A percentile compares a stretch with the other conserved stretches of the same genome.
phyloP scores from a whole-genome alignment of 2,888 invertebrate genomes.

The Hofmannophila pseudospretella region DNA sequence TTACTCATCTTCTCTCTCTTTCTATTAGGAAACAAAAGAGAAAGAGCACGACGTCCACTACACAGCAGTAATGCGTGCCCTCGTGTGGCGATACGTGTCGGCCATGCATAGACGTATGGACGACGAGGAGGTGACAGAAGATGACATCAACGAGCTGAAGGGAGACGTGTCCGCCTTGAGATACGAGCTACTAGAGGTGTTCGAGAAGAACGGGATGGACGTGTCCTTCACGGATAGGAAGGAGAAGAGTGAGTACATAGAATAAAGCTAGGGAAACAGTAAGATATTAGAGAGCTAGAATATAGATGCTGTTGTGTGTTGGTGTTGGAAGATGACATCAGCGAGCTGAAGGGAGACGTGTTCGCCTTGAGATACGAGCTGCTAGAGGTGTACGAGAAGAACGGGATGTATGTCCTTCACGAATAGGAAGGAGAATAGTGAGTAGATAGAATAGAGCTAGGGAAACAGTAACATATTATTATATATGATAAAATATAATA shows the following conservation, averaged over 20 bases:
- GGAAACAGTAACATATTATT: no score
- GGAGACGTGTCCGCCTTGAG: conserved; percentile 94
- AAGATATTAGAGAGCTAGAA: no score
- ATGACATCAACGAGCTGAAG: conserved; percentile 94
- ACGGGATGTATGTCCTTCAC: conserved; percentile 90
- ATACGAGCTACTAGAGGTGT: conserved; percentile 93
- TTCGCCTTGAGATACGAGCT: conserved; percentile 86
- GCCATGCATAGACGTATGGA: conserved; percentile 90
- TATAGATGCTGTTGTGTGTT: no score
- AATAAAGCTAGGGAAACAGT: no score
- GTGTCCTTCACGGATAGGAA: conserved; percentile 84
- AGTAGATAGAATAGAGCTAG: conserved; percentile 31
- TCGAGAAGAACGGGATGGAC: conserved; percentile 92
- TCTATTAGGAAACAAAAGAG: conserved; percentile 76
- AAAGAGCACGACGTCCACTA: conserved; percentile 84
- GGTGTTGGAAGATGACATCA: background rate
- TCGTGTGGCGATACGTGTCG: conserved; percentile 95
- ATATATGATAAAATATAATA: no score
- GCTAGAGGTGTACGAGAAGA: conserved; percentile 90
- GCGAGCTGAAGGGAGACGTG: background rate
- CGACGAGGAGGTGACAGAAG: conserved; percentile 93
- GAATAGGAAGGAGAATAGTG: conserved; percentile 85
- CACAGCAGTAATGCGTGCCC: conserved; percentile 90
- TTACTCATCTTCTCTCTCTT: no score
- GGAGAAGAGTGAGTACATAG: conserved; percentile 82